Evolutionary conservation across 1,140 invertebrate genomes (phyloP), one percentile per base, ranked within the genome.

Genomic region (Pemphigus obesinymphae): DNA sequence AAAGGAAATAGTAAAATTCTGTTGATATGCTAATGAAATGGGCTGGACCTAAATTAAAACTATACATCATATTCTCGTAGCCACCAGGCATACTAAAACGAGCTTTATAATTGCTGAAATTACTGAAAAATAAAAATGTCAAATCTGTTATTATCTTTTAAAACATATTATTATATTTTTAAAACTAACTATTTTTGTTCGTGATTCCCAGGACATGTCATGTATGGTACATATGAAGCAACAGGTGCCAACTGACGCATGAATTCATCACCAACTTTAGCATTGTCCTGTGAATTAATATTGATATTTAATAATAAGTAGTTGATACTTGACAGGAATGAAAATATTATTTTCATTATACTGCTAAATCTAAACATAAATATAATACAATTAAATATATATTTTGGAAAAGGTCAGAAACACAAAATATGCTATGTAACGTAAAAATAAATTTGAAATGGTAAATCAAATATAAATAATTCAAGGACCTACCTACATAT

Each of bases 21-120:
- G 97, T 98, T 82, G 94, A 96, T 81, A 99, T 91, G 13, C 92
- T 93, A 58, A 98, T 91, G 84, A 97, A 94, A 88, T 99, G 97
- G 13, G 95, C 91, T 11, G 95, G 95, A 1, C 97, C 97, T 83
- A 99, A 87, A 86, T 98, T 91, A 85, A 95, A 97, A 87, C 95
- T 97, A 88, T 96, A 97, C 89, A 91, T 93, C 85, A 96, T 89
- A 80, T 91, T 92, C 29, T 95, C 92, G 20, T 89, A 89, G 37
- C 88, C 87, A 55, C 93, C 92, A 8, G 96, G 96, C 96, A 97
- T 97, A 37, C 90, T 92, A 87, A 98, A 98, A 82, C 96, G 89
- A 66, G 91, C 89, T 83, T 92, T 90, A 86, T 96, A 96, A 85
- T 96, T 92, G 63, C 92, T 93, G 87, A 97, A 97, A 88, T 97